A percentile compares a stretch with the other conserved stretches of the same genome.
phyloP scores from a whole-genome alignment of 2,113 vertebrate species.

The Thamnaconus septentrionalis region DNA sequence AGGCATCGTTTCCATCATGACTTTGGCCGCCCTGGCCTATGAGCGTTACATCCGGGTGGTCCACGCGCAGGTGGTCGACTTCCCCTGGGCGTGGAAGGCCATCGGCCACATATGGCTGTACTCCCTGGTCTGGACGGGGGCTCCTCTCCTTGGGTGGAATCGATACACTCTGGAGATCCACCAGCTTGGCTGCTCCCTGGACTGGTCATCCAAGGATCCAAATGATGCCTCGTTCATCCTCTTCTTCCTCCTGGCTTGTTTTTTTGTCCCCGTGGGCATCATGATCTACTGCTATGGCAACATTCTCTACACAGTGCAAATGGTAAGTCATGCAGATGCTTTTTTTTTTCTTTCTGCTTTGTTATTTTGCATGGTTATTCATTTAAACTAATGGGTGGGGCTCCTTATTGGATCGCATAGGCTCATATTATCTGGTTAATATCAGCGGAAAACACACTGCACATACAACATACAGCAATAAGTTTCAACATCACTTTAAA shows the following conservation, averaged over 20 bases:
- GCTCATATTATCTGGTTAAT: too few relatives aligned
- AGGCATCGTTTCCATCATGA: constrained; percentile 93
- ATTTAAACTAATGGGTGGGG: too few relatives aligned
- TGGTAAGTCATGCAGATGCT: constrained; percentile 76
- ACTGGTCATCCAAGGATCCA: constrained; percentile 88
- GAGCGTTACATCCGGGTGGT: constrained; percentile 90
- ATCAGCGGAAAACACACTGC: too few relatives aligned
- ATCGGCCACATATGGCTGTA: constrained; percentile 92
- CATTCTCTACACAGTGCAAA: constrained; percentile 87
- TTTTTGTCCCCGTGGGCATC: constrained; percentile 86
- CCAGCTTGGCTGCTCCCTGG: constrained; percentile 85
- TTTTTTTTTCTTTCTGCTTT: background rate
- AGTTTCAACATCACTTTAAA: too few relatives aligned
- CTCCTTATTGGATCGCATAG: too few relatives aligned
- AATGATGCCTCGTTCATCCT: constrained; percentile 88
- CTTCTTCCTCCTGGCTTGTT: constrained; percentile 87
- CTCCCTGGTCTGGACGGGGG: constrained; percentile 89
- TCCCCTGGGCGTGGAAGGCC: constrained; percentile 88
- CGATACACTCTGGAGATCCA: constrained; percentile 89
- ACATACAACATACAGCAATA: too few relatives aligned
- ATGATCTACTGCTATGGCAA: constrained; percentile 93
- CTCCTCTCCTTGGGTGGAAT: constrained; percentile 92
- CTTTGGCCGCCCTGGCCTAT: constrained; percentile 86
- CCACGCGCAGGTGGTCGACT: constrained; percentile 87
- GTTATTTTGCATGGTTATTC: background rate